A percentile compares a stretch with the other conserved stretches of the same genome.
Conservation (phyloP, 1,140 invertebrate species). For the Scaptomyza montana region DNA sequence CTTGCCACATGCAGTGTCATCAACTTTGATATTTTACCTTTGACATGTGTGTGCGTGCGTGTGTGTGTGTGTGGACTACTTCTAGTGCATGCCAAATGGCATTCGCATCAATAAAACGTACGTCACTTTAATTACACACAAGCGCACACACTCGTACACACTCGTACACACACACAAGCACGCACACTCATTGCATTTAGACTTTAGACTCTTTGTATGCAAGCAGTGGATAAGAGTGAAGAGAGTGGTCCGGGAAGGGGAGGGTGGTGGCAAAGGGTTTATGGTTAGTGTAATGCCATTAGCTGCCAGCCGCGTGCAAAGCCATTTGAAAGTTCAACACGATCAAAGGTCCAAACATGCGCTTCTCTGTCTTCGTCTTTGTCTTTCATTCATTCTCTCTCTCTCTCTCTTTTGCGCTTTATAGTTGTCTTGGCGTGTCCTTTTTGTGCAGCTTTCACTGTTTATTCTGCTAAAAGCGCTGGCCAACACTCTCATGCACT, state of each 20-base stretch:
- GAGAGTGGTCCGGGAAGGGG: background rate
- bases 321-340: slow-evolving; percentile 82
- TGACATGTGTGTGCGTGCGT: slow-evolving; percentile 20
- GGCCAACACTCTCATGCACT: slow-evolving; percentile 79
- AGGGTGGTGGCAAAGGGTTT: slow-evolving; percentile 16
- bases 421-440: slow-evolving; percentile 69
- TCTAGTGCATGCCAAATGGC: slow-evolving; percentile 79
- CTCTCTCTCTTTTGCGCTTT: slow-evolving; percentile 12
- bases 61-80: slow-evolving; percentile 6
- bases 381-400: slow-evolving; percentile 31
- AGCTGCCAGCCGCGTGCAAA: slow-evolving; percentile 79
- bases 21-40: slow-evolving; percentile 80
- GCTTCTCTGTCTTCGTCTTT: slow-evolving; percentile 48
- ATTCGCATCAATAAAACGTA: slow-evolving; percentile 77
- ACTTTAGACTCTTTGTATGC: slow-evolving; percentile 73
- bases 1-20: slow-evolving; percentile 35
- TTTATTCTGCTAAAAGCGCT: slow-evolving; percentile 81
- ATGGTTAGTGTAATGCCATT: slow-evolving; percentile 76
- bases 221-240: slow-evolving; percentile 21
- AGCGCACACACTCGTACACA: slow-evolving; percentile 20
- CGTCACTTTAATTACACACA: slow-evolving; percentile 77
- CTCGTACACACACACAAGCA: slow-evolving; percentile 46
- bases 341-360: slow-evolving; percentile 78
- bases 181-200: slow-evolving; percentile 62
- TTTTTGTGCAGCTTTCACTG: slow-evolving; percentile 81